Percentiles rank a stretch among this genome's conserved stretches.
phyloP scores from a whole-genome alignment of 1,140 invertebrate genomes.

The Phocides pigmalion region DNA sequence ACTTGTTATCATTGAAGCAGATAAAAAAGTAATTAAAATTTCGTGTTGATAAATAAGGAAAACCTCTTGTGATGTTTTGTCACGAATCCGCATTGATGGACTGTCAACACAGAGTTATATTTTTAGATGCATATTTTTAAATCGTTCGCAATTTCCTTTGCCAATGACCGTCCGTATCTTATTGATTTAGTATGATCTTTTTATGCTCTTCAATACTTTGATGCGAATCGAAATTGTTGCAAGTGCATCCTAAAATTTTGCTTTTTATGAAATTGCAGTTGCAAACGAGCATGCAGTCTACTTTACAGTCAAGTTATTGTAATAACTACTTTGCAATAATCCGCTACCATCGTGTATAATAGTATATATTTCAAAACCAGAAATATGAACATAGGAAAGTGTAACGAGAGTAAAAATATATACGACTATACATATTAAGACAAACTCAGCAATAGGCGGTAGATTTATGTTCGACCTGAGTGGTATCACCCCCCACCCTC shows the following conservation, averaged over 20 bases:
- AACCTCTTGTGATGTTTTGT: background rate
- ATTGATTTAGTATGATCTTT: background rate
- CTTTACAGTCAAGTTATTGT: too few species aligned
- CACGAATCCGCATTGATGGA: background rate
- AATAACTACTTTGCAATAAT: too few species aligned
- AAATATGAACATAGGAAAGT: too few species aligned
- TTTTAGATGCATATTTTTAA: constrained; percentile 7
- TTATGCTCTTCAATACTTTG: background rate
- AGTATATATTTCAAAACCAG: too few species aligned
- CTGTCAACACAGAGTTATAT: constrained; percentile 10
- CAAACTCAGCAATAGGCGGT: too few species aligned
- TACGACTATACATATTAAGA: too few species aligned
- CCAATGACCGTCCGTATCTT: background rate
- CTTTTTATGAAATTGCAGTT: too few species aligned
- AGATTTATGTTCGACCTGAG: too few species aligned
- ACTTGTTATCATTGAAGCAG: background rate
- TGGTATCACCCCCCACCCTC: too few species aligned
- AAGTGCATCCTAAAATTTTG: background rate
- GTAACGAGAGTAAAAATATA: too few species aligned
- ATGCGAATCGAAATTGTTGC: background rate
- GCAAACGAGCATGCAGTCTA: too few species aligned
- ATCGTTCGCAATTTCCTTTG: background rate
- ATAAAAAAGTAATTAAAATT: background rate
- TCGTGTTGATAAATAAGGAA: background rate
- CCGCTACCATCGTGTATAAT: too few species aligned